phyloP scores from a whole-genome alignment of 92 coral and sea anemone species.

The Paramuricea clavata region DNA sequence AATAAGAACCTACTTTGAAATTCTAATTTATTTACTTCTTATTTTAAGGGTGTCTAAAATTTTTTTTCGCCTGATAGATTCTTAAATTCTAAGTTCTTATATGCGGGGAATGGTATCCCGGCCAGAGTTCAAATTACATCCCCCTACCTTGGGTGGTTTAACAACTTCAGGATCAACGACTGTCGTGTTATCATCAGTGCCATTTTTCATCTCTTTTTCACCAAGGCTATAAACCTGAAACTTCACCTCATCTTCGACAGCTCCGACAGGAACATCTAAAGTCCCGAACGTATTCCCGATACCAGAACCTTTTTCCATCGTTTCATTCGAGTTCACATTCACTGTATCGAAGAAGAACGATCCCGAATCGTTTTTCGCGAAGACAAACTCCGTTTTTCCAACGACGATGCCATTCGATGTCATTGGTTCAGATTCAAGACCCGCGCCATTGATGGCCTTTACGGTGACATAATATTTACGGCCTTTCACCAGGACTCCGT shows the following conservation, averaged over 20 bases:
- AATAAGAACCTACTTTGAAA: too few species aligned
- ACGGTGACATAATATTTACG: slow-evolving; percentile 86
- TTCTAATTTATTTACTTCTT: too few species aligned
- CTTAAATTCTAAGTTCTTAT: too few species aligned
- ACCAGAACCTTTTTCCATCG: slow-evolving; percentile 76
- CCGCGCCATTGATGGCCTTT: slow-evolving; percentile 91
- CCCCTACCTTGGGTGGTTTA: slow-evolving; percentile 77
- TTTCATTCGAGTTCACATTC: slow-evolving; percentile 73
- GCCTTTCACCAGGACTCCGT: slow-evolving; percentile 73
- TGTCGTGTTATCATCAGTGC: slow-evolving; percentile 81
- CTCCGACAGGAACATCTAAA: slow-evolving; percentile 82
- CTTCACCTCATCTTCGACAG: slow-evolving; percentile 83
- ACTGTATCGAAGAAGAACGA: slow-evolving; percentile 94
- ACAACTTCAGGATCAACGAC: slow-evolving; percentile 77
- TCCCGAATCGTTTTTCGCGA: slow-evolving; percentile 78
- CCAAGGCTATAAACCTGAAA: slow-evolving; percentile 80
- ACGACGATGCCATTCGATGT: slow-evolving; percentile 92
- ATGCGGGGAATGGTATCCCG: too few species aligned
- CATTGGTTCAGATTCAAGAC: slow-evolving; percentile 78
- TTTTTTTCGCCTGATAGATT: too few species aligned
- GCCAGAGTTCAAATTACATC: too few species aligned
- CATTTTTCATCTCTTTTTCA: slow-evolving; percentile 65
- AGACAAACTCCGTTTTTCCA: slow-evolving; percentile 94
- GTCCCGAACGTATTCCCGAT: slow-evolving; percentile 92
- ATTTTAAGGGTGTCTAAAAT: too few species aligned